Base-by-base conservation (phyloP, 2,113 vertebrate genomes). In the Pachyramphus minor region DNA sequence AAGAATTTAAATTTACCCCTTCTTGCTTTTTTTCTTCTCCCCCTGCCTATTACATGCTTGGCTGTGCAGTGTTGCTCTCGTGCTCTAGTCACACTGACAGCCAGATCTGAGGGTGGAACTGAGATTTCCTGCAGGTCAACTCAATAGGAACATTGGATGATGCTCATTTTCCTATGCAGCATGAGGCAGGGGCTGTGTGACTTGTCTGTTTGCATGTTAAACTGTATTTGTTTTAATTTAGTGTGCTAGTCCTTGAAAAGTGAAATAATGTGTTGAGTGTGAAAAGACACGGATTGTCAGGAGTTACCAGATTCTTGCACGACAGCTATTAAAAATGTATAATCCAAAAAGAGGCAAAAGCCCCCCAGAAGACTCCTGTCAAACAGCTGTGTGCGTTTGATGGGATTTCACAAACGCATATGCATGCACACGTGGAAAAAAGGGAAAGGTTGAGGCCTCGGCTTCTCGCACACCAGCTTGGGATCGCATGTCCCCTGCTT, bases 401-500 rank as follows among this genome's bases (percentile, higher is more conserved):
- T 10, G 58, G 27, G 10, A 39, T 50, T 9, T 68, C 30, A 42
- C 66, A n/a, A 41, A 12, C 23, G 10, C 17, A 5, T 21, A 2
- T 4, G 17, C 12, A 8, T 0, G 3, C 28, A 21, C 5, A 5
- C 35, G 6, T 1, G 52, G 49, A 9, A 18, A 31, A 27, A 21
- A 5, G 8, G 30, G 25, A 22, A 17, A 33, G 44, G 30, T 12
- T 15, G 17, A 55, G 50, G 56, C 37, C 42, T 49, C 1, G 2
- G 33, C 19, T 77, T 64, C 33, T 23, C 14, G 11, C 14, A 2
- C 19, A 1, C 1, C 1, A 42, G 5, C 9, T 13, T 1, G 35
- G 42, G n/a, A 5, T 0, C 7, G 31, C 68, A 0, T 1, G 2
- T 22, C 56, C 8, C 5, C 27, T 0, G 16, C 39, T 30, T 25